Conservation (phyloP, 92 coral and sea anemone genomes). For the Meandrina meandrites region DNA sequence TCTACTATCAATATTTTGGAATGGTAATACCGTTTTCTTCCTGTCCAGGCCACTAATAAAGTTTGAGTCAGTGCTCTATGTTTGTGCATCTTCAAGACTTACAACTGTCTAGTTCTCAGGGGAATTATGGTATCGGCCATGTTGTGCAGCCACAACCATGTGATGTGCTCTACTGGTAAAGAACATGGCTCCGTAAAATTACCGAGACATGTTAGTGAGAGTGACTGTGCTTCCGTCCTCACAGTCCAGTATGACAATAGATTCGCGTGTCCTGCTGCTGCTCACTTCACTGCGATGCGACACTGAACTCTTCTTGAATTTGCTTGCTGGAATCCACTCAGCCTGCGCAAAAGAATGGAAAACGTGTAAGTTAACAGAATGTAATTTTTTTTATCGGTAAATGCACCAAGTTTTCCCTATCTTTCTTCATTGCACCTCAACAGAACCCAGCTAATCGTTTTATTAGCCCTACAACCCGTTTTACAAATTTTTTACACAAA, state of each 20-base stretch:
- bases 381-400: background rate
- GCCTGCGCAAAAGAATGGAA: constrained; percentile 22
- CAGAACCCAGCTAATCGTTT: background rate
- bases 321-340: constrained; percentile 33
- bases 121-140: no score
- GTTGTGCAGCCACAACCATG: no score
- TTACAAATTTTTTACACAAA: no score
- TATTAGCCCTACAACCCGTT: background rate
- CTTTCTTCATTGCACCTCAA: background rate
- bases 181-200: background rate
- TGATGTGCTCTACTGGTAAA: no score
- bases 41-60: background rate
- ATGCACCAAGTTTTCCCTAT: background rate
- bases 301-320: constrained; percentile 57
- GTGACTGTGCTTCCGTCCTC: constrained; percentile 57
- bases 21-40: background rate
- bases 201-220: constrained; percentile 30
- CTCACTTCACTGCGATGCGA: constrained; percentile 58
- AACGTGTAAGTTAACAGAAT: background rate
- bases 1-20: background rate
- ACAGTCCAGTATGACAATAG: constrained; percentile 60
- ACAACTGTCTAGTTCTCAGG: background rate
- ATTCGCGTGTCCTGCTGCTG: constrained; percentile 52
- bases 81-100: background rate
- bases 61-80: background rate